Conservation (phyloP, 2,888 invertebrate species). For the Idaea straminata region DNA sequence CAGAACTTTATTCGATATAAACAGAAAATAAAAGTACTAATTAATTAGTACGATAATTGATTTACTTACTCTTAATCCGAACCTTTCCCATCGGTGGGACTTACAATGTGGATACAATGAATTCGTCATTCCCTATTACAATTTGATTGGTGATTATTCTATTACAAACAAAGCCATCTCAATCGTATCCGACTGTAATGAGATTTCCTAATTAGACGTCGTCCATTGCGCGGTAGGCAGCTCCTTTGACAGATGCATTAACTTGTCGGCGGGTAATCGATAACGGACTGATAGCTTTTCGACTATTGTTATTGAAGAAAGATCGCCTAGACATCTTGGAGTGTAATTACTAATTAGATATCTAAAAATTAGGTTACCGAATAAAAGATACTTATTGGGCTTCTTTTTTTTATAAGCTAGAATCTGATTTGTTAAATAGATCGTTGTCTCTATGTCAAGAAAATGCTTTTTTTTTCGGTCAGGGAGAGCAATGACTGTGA, state of each 20-base stretch:
- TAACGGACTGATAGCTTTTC: conserved; percentile 20
- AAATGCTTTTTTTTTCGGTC: no score
- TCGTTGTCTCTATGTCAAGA: no score
- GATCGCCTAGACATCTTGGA: not conserved
- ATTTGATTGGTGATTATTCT: not conserved
- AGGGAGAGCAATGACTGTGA: no score
- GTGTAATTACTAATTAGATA: not conserved
- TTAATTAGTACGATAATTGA: no score
- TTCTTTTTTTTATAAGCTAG: no score
- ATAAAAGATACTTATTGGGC: no score
- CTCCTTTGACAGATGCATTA: conserved; percentile 43
- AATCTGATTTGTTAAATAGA: no score
- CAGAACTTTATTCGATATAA: no score
- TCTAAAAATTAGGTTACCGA: not conserved
- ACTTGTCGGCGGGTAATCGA: conserved; percentile 42
- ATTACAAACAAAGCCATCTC: not conserved
- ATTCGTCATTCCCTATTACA: conserved; percentile 1
- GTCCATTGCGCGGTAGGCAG: conserved; percentile 34
- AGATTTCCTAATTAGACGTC: conserved; percentile 44
- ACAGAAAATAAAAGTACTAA: no score
- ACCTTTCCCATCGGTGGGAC: conserved; percentile 17
- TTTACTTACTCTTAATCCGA: no score
- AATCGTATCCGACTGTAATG: conserved; percentile 32
- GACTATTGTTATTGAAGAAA: conserved; percentile 4
- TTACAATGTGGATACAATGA: conserved; percentile 3